Conservation (phyloP, 2,888 invertebrate genomes). For the Drosophila neutralis region DNA sequence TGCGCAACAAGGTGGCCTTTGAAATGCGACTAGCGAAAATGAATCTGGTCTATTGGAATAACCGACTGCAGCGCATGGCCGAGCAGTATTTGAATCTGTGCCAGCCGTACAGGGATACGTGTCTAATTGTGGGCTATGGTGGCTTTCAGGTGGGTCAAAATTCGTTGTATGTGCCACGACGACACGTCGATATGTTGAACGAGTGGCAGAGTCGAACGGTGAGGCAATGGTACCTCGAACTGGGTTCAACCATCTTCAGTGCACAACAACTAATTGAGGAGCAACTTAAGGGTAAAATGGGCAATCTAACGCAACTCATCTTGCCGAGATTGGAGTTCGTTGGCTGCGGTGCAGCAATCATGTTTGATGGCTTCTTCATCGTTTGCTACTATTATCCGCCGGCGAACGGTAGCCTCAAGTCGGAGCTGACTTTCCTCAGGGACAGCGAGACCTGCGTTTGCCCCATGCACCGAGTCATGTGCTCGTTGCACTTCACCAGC, state of each 20-base stretch:
- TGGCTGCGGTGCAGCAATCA: constrained; percentile 49
- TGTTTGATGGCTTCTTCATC: constrained; percentile 53
- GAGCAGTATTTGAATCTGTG: constrained; percentile 48
- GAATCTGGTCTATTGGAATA: constrained; percentile 61
- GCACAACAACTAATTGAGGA: neutral
- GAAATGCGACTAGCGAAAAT: constrained; percentile 34
- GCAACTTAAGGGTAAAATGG: neutral
- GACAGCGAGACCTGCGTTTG: constrained; percentile 32
- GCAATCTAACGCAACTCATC: constrained; percentile 34
- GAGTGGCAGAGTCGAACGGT: constrained; percentile 47
- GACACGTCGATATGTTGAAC: neutral
- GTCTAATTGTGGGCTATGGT: constrained; percentile 30
- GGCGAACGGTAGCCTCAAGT: neutral
- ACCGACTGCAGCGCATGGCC: constrained; percentile 46
- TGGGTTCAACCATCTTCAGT: neutral
- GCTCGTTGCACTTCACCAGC: constrained; percentile 41
- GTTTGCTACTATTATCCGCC: constrained; percentile 57
- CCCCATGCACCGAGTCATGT: constrained; percentile 10
- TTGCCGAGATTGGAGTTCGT: constrained; percentile 50
- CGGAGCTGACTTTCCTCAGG: neutral
- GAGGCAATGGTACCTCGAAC: constrained; percentile 38
- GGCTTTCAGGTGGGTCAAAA: constrained; percentile 43
- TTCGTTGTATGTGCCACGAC: constrained; percentile 18
- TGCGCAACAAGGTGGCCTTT: constrained; percentile 51
- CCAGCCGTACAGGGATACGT: constrained; percentile 31